Evolutionary conservation across 2,888 invertebrate species (phyloP), one percentile per base, ranked within the genome.

Genomic region (Pseudococcus jackbeardsleyi): DNA sequence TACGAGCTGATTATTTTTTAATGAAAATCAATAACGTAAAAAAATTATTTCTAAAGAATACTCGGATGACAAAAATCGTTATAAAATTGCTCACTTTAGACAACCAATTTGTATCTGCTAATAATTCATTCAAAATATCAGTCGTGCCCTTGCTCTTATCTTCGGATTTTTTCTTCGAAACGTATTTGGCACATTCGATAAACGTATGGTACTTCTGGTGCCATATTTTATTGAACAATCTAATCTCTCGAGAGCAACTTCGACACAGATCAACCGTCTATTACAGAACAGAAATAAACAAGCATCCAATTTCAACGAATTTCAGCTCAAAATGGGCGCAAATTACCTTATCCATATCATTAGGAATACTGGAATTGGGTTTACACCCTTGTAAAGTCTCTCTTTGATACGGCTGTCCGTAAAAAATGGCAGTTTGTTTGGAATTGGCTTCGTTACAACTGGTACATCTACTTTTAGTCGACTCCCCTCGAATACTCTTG

Each of bases 121-220:
- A 92, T 89, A 96, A 92, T 92, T 96, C 96, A 91, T 96, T 96
- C 86, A 96, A 93, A 91, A 96, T 95, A 91, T 95, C 94, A n/a
- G 96, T 96, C 22, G 96, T 96, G 91, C 96, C 96, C 91, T 96
- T 96, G 90, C 94, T 93, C 15, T 95, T 94, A 92, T 95, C 95
- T 89, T 94, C 94, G 91, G 94, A 93, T 90, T 96, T 93, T 91
- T 96, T 95, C 90, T 96, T 95, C 26, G 94, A 93, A 15, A 96
- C 96, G 89, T 95, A 93, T 91, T 96, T 95, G 89, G 96, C 95
- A 92, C 96, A 96, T 91, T 96, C 95, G 89, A 95, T 94, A 91
- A 95, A 96, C 94, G 96, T 95, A 90, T 96, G 93, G 92, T 96
- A 96, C 92, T 96, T 96, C 91, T 96, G 96, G 92, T 96, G 96